These are phyloP conservation scores for Sebastiscus albofasciatus DNA, from an alignment of 2,797 vertebrate genomes.

Conservation along the genomic window DNA sequence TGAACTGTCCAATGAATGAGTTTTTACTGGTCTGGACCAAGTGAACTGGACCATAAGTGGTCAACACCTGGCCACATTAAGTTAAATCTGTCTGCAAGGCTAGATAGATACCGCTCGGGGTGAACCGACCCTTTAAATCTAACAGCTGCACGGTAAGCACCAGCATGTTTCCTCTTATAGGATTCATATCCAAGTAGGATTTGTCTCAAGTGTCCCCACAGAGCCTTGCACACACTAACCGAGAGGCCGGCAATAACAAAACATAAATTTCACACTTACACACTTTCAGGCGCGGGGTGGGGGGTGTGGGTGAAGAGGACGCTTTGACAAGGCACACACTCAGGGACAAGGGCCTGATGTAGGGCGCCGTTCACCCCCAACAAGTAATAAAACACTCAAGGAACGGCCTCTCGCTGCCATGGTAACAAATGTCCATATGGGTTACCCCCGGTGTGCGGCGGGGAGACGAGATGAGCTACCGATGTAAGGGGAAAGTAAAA, in stretches of 20 bases:
- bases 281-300: neutral
- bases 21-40: neutral
- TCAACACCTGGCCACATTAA: neutral
- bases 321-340: slow-evolving; percentile 49
- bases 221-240: neutral
- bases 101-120: neutral
- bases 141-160: neutral
- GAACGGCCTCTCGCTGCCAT: slow-evolving; percentile 57
- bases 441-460: slow-evolving; percentile 18
- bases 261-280: slow-evolving; percentile 39
- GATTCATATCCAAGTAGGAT: slow-evolving; percentile 5
- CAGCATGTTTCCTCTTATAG: neutral
- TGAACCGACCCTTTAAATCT: neutral
- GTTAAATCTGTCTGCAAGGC: neutral
- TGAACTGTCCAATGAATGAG: neutral
- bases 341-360: slow-evolving; percentile 66
- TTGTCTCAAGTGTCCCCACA: slow-evolving; percentile 20
- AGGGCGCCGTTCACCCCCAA: slow-evolving; percentile 52
- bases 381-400: slow-evolving; percentile 64
- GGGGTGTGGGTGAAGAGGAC: slow-evolving; percentile 30
- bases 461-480: slow-evolving; percentile 39
- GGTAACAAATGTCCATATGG: slow-evolving; percentile 65
- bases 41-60: neutral
- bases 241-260: slow-evolving; percentile 29
- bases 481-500: slow-evolving; percentile 47